Evolutionary conservation across 1,140 invertebrate species (phyloP), one percentile per base, ranked within the genome.

Genomic region (Macrobrachium rosenbergii): DNA sequence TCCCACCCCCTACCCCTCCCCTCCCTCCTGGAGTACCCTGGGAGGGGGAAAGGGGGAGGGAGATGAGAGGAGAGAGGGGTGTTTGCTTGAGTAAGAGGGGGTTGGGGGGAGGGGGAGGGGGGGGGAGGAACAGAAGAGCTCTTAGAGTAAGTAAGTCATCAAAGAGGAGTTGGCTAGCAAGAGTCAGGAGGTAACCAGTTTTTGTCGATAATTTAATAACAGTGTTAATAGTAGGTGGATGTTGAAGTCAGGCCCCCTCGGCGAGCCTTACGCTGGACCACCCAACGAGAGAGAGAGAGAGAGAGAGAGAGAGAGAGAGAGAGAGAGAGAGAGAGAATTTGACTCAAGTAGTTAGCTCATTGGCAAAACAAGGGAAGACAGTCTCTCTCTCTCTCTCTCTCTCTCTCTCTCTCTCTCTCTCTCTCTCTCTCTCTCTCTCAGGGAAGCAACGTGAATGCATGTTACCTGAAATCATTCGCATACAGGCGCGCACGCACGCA

Each of bases 151-250:
- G 69, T 83, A 83, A 83, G 82, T 75, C 82, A 83, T 83, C 82
- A 83, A 83, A 62, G 17, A 43, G 82, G 64, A 73, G 67, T 59
- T 59, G 72, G 52, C 67, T 60, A 23, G 69, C 43, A 52, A 79
- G 28, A 83, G 67, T 83, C 64, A 73, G 45, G 52, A 52, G n/a
- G 28, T 37, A 75, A 73, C 69, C 72, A 59, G 58, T 83, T 83
- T 83, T 83, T 83, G 82, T 83, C 76, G 82, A 83, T 83, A 73
- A 73, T 83, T 83, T 83, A 83, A 83, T 83, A 83, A 83, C 67
- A 73, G 82, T 83, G 82, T 83, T 83, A 83, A 83, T 83, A 76
- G 64, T 60, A 79, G 77, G 77, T 79, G 77, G 77, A 23, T 52
- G 59, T 60, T 64, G 59, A 60, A 21, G 58, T 17, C 19, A 17